Evolutionary conservation across 1,140 invertebrate species (phyloP).

Genomic region (Megalopta genalis): DNA sequence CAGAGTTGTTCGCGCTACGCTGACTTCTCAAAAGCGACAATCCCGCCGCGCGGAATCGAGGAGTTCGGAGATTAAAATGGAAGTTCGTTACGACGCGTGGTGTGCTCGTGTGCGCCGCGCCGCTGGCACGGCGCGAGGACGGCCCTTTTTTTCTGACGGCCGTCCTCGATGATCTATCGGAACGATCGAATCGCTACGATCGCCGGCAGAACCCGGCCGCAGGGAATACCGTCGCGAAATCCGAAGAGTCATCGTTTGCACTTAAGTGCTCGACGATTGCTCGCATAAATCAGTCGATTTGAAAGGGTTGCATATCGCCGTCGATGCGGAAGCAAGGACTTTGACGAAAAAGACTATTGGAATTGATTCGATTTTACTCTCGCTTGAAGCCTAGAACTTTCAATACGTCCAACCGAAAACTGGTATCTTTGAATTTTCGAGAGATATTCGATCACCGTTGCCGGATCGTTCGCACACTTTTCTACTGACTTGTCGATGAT

Average conservation of each 20-base stretch:
- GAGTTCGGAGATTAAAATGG: constrained; percentile 37
- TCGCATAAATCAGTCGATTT: background rate
- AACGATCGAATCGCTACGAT: constrained; percentile 21
- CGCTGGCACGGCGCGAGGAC: background rate
- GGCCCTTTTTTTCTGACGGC: background rate
- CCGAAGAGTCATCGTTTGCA: background rate
- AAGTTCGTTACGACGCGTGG: constrained; percentile 37
- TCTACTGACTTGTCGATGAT: too few species aligned
- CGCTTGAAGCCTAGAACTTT: too few species aligned
- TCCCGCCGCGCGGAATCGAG: constrained; percentile 27
- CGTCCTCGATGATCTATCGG: constrained; percentile 2
- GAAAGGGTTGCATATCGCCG: background rate
- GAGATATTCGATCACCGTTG: too few species aligned
- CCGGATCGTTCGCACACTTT: too few species aligned
- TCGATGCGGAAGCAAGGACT: too few species aligned
- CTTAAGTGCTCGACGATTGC: background rate
- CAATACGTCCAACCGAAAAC: background rate
- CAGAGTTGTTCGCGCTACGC: background rate
- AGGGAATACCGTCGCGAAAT: background rate
- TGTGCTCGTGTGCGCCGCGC: background rate
- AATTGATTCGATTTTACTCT: too few species aligned
- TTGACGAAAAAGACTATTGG: too few species aligned
- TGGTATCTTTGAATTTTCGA: background rate
- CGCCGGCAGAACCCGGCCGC: background rate
- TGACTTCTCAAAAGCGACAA: constrained; percentile 44